Evolutionary conservation across 2,888 invertebrate species (phyloP).

Genomic region (Apotomis betuletana): DNA sequence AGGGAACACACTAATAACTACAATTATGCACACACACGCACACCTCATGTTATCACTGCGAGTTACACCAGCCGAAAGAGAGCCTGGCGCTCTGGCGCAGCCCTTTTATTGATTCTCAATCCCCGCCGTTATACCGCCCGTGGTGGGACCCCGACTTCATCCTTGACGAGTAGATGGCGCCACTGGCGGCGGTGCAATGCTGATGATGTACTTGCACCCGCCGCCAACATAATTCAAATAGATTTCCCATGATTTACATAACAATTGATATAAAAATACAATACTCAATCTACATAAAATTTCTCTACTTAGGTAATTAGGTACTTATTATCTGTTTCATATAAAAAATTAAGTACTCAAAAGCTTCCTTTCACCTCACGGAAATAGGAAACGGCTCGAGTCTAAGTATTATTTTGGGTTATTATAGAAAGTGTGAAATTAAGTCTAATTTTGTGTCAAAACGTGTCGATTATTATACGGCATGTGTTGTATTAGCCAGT

Average conservation of each 20-base stretch:
- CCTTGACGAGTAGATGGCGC: too few species aligned
- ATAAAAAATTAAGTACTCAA: slow-evolving; percentile 29
- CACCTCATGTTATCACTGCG: too few species aligned
- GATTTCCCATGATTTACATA: neutral
- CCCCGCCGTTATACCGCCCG: too few species aligned
- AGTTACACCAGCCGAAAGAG: too few species aligned
- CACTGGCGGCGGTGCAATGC: too few species aligned
- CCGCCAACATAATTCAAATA: neutral
- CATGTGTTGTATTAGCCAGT: slow-evolving; percentile 62
- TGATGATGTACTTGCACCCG: too few species aligned
- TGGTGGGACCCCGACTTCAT: too few species aligned
- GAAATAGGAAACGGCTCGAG: slow-evolving; percentile 41
- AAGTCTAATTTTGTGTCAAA: slow-evolving; percentile 70
- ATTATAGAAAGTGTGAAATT: slow-evolving; percentile 76
- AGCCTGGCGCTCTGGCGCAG: too few species aligned
- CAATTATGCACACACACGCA: too few species aligned
- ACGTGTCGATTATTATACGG: slow-evolving; percentile 75
- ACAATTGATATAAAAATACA: neutral
- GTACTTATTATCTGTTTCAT: slow-evolving; percentile 2
- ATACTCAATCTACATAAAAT: neutral
- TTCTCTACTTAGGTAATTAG: neutral
- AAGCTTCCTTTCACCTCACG: slow-evolving; percentile 51
- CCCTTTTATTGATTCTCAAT: too few species aligned
- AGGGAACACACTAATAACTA: too few species aligned
- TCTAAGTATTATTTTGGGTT: slow-evolving; percentile 56